phyloP scores from a whole-genome alignment of 2,797 vertebrate species.

The Phoebastria nigripes region DNA sequence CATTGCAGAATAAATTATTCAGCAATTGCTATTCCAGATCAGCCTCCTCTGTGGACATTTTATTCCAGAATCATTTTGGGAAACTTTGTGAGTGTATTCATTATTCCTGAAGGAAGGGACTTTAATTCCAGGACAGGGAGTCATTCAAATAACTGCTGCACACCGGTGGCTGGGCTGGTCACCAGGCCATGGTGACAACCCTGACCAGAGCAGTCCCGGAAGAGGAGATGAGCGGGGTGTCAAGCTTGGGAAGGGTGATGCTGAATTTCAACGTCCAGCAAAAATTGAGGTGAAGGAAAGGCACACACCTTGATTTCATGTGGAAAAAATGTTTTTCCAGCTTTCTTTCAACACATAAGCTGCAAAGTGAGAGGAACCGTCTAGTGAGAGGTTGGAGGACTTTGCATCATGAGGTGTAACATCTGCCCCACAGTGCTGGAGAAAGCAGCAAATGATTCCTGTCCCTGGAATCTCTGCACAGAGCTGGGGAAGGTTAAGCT shows the following conservation, averaged over 20 bases:
- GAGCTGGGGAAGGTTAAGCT: background rate
- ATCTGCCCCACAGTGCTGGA: accelerated
- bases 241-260: background rate
- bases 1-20: conserved; percentile 47
- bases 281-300: background rate
- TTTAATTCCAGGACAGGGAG: background rate
- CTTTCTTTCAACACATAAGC: background rate
- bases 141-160: background rate
- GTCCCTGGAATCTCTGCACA: background rate
- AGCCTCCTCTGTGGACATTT: conserved; percentile 6
- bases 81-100: background rate
- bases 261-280: background rate
- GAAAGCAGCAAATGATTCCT: background rate
- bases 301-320: background rate
- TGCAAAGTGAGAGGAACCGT: background rate
- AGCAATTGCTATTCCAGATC: conserved; percentile 27
- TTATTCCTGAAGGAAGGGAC: background rate
- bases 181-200: background rate
- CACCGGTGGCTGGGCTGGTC: background rate
- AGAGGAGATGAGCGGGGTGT: background rate
- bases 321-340: background rate
- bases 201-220: background rate
- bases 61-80: conserved; percentile 14
- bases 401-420: background rate
- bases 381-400: background rate